Base-by-base conservation (phyloP, 2,113 vertebrate species). In the Cettia cetti region DNA sequence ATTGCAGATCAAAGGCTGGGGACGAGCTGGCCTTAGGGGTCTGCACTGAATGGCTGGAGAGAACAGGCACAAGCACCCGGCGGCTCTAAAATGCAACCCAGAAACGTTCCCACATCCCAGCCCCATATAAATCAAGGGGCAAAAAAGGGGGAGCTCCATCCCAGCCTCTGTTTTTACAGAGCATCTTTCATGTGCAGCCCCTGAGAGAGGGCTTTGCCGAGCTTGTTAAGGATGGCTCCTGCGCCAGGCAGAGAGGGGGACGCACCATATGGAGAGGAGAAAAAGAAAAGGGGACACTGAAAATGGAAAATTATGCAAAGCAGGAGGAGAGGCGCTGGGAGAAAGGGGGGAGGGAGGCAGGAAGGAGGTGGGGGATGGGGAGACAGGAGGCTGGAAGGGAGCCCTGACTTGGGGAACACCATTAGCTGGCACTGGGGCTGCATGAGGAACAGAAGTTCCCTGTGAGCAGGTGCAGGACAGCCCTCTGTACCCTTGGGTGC, bases 281-380 rank as follows among this genome's bases (percentile, higher is more conserved):
- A 95, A 95, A 95, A 95, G 95, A 95, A 95, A 96, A 95, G 95
- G 94, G 94, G 94, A 96, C 94, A 96, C 93, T 97, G 96, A 97
- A 97, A 97, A 97, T 96, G 95, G 96, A 96, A 96, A 96, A 96
- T 96, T 96, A 96, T 96, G 96, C 95, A 97, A 96, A 97, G 90
- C 90, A 95, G 90, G 79, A 95, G 85, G 84, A 95, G 95, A 94
- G 85, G 92, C 87, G 80, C 92, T 87, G 87, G 64, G 94, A 59
- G 89, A 80, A 90, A 89, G 39, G 93, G 90, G 89, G 95, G 87
- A 88, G 93, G 87, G 90, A 93, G 79, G 66, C 75, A 90, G 78
- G 2, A 8, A 84, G 47, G 77, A 65, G 74, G 87, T 84, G 95
- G 94, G 95, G 95, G 94, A 94, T 94, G 94, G 94, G 96, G 91